Evolutionary conservation across 2,797 vertebrate species (phyloP).

Genomic region (Harpagifer antarcticus): DNA sequence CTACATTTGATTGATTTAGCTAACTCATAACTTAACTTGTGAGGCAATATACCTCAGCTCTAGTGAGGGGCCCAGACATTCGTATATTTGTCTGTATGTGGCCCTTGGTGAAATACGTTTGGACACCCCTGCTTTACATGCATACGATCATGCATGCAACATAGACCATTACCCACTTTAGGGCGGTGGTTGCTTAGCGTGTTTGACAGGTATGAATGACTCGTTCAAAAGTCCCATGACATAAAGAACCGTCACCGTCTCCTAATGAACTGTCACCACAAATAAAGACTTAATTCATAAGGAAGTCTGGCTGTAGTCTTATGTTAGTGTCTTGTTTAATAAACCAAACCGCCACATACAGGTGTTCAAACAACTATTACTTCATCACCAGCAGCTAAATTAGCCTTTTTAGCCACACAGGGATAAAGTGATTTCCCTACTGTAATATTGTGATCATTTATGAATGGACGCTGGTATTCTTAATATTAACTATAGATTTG

Average conservation of each 20-base stretch:
- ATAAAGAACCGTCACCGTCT: neutral
- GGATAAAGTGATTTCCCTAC: neutral
- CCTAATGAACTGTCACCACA: too few species aligned
- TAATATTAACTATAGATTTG: neutral
- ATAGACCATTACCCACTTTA: too few species aligned
- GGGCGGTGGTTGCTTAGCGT: too few species aligned
- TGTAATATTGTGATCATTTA: accelerated
- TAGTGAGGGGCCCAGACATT: too few species aligned
- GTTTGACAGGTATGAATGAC: too few species aligned
- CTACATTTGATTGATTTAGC: too few species aligned
- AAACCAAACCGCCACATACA: neutral
- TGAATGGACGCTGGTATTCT: neutral
- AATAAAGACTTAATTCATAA: neutral
- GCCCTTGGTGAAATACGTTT: too few species aligned
- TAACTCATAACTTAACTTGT: too few species aligned
- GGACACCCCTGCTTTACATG: too few species aligned
- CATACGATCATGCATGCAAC: too few species aligned
- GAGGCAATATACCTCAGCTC: too few species aligned
- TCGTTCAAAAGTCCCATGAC: neutral
- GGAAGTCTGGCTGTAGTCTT: neutral
- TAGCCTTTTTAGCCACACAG: neutral
- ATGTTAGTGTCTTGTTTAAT: neutral
- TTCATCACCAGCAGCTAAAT: accelerated
- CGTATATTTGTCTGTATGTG: too few species aligned
- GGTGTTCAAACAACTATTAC: neutral